Base-by-base conservation (phyloP, 2,888 invertebrate genomes). In the Spilosoma lubricipeda region DNA sequence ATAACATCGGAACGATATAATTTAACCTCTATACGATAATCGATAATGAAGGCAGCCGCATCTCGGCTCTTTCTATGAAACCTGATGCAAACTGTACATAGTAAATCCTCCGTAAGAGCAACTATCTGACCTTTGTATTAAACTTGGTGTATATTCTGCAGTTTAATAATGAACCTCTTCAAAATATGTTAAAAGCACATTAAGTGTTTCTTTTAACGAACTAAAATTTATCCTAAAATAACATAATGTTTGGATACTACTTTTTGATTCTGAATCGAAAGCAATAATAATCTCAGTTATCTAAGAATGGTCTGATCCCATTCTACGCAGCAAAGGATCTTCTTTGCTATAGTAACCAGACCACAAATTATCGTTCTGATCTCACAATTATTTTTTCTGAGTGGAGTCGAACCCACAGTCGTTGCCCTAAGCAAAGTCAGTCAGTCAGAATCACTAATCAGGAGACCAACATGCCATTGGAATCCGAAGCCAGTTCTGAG, bases 71-170 rank as follows among this genome's bases (percentile, higher is more conserved):
- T 42, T 59, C 70, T 23, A 36, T 63, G 70, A 63, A 70, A 70
- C 70, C 27, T 33, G 27, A 70, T 45, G 42, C 63, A 27, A 9
- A 1, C 9, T 48, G 15, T 42, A 39, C 39, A 27, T 2, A 27
- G 30, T 63, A 63, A 70, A 70, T 70, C 42, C 70, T 63, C 20
- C 20, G 39, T 39, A 2, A 27, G n/a, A 42, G 27, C 30, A 59
- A 36, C 8, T 27, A 20, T 45, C 63, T 70, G 42, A 70, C 70
- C 70, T 70, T 63, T 63, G 45, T 13, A 70, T 39, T 70, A 20
- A 63, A 63, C 70, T 63, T 20, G 18, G 45, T 67, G 42, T 67
- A 48, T 48, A 30, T 20, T 67, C 20, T 33, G 13, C 13, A 48
- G 18, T 67, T 67, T 48, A 33, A 33, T 48, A 48, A 48, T 27